phyloP scores from a whole-genome alignment of 2,888 invertebrate species.

The Heliconius charithonia region DNA sequence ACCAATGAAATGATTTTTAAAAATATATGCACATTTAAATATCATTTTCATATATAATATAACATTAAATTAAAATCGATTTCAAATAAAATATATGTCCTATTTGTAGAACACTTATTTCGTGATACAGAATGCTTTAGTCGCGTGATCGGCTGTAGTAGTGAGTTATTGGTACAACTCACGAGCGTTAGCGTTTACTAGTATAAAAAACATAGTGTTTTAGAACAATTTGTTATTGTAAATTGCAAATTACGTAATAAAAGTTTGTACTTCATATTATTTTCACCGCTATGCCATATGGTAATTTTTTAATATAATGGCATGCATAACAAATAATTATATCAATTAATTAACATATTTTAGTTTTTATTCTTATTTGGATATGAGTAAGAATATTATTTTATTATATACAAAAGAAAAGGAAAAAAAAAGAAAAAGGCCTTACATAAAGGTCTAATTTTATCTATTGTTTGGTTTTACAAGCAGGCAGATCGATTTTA shows the following conservation, averaged over 20 bases:
- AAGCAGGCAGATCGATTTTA: background rate
- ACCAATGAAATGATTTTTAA: too few species aligned
- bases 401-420: background rate
- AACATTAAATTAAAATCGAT: conserved; percentile 30
- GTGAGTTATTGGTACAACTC: conserved; percentile 46
- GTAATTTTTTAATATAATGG: background rate
- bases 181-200: conserved; percentile 36
- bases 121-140: conserved; percentile 64
- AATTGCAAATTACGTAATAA: conserved; percentile 5
- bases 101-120: conserved; percentile 47
- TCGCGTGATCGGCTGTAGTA: conserved; percentile 66
- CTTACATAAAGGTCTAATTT: background rate
- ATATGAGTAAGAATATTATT: too few species aligned
- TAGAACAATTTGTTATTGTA: conserved; percentile 2
- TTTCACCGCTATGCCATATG: background rate
- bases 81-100: conserved; percentile 38
- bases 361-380: too few species aligned
- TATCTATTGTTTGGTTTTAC: background rate
- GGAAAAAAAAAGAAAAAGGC: too few species aligned
- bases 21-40: too few species aligned
- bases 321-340: background rate
- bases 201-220: background rate
- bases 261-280: background rate
- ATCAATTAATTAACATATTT: too few species aligned
- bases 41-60: background rate